These are phyloP conservation scores for Corella eumyota DNA, from an alignment of 23 tunicate species.

Conservation along the genomic window DNA sequence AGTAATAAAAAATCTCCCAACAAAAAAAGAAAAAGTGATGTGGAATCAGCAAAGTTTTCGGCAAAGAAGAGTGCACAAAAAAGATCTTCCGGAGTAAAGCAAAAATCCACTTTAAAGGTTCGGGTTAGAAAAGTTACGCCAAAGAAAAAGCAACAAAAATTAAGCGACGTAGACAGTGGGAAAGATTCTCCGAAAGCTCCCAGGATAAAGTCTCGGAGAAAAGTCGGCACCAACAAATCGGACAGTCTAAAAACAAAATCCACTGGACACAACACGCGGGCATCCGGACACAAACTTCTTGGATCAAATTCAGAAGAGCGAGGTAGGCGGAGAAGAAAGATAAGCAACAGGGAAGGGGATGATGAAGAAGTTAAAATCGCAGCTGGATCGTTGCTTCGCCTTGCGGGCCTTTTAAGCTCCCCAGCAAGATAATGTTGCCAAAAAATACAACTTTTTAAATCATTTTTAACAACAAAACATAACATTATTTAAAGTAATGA, in stretches of 20 bases:
- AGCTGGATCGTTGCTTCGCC: constrained; percentile 73
- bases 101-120: no score
- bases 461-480: no score
- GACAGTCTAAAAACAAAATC: no score
- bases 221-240: constrained; percentile 13
- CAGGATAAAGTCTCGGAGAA: not conserved
- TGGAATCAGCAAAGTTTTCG: constrained; percentile 1
- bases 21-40: constrained; percentile 5
- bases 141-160: constrained; percentile 1
- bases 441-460: no score
- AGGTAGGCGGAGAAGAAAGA: constrained; percentile 19
- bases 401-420: constrained; percentile 44
- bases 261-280: constrained; percentile 55
- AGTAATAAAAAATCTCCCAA: not conserved
- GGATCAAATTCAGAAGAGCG: constrained; percentile 16
- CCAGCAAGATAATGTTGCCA: constrained; percentile 4
- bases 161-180: constrained; percentile 86
- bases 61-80: constrained; percentile 9
- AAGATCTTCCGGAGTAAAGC: no score
- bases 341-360: constrained; percentile 21
- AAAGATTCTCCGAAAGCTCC: constrained; percentile 74
- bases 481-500: no score
- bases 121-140: no score
- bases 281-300: constrained; percentile 40
- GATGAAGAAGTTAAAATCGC: constrained; percentile 75